These are phyloP conservation scores for Fulica atra DNA, from an alignment of 2,113 vertebrate genomes.

Conservation along the genomic window DNA sequence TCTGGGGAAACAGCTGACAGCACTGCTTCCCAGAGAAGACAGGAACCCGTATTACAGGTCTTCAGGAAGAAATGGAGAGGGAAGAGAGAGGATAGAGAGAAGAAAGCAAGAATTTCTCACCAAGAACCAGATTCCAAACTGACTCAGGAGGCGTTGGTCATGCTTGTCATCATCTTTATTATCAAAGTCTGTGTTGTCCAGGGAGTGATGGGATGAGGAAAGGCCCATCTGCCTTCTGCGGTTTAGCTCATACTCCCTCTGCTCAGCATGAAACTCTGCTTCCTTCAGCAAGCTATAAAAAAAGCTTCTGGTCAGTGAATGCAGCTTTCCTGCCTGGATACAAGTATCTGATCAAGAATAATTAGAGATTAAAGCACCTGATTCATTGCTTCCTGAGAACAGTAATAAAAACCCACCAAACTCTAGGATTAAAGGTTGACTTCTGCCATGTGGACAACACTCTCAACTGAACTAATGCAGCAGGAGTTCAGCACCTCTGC, in stretches of 20 bases:
- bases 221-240: conserved; percentile 94
- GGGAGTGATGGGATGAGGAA: conserved; percentile 93
- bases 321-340: background rate
- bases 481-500: accelerated
- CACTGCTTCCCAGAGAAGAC: background rate
- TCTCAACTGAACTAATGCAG: background rate
- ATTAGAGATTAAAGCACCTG: background rate
- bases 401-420: background rate
- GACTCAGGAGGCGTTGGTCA: conserved; percentile 95
- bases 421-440: background rate
- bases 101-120: conserved; percentile 69
- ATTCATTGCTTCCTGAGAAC: background rate
- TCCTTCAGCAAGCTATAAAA: conserved; percentile 91
- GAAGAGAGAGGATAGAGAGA: background rate
- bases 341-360: background rate
- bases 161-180: conserved; percentile 99
- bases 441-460: background rate
- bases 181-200: conserved; percentile 97
- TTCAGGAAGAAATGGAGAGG: background rate
- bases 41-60: background rate
- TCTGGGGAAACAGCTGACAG: background rate
- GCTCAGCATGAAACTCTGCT: conserved; percentile 96
- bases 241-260: conserved; percentile 93
- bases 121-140: conserved; percentile 99
- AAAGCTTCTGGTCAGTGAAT: background rate